Conservation (phyloP, 1,140 invertebrate genomes). For the Littorina saxatilis region DNA sequence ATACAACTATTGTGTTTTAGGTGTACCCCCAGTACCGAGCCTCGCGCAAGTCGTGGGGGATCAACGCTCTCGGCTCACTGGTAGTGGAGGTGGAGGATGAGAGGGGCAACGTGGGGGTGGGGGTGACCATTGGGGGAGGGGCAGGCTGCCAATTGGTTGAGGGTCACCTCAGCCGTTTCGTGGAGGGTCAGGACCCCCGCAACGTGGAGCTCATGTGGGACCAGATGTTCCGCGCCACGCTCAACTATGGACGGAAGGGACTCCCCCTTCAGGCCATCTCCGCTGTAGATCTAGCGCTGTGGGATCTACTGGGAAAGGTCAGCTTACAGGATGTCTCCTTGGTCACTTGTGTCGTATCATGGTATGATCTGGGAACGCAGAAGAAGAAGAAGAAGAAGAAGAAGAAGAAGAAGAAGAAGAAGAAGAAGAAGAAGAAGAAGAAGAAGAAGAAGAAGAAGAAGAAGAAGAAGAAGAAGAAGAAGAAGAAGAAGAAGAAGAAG, state of each 20-base stretch:
- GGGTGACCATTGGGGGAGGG: slow-evolving; percentile 68
- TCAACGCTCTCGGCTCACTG: slow-evolving; percentile 68
- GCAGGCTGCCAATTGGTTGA: slow-evolving; percentile 70
- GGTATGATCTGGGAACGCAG: no score
- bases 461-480: background rate
- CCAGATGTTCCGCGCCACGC: slow-evolving; percentile 69
- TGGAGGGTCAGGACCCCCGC: slow-evolving; percentile 70
- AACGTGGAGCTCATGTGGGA: slow-evolving; percentile 72
- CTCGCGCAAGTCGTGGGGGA: slow-evolving; percentile 70
- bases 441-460: background rate
- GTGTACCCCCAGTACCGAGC: slow-evolving; percentile 62
- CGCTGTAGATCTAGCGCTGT: slow-evolving; percentile 68
- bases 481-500: background rate
- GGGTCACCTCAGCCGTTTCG: slow-evolving; percentile 69
- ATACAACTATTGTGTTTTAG: no score
- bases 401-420: slow-evolving; percentile 10
- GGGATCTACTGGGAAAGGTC: slow-evolving; percentile 68
- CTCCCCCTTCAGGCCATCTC: slow-evolving; percentile 69
- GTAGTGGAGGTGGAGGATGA: slow-evolving; percentile 70
- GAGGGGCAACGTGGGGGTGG: slow-evolving; percentile 66
- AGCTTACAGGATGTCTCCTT: background rate
- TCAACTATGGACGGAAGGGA: slow-evolving; percentile 71
- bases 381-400: no score
- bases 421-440: background rate
- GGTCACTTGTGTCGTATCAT: background rate